Conservation (phyloP, 2,113 vertebrate species). For the Neodontobutis hainanensis region DNA sequence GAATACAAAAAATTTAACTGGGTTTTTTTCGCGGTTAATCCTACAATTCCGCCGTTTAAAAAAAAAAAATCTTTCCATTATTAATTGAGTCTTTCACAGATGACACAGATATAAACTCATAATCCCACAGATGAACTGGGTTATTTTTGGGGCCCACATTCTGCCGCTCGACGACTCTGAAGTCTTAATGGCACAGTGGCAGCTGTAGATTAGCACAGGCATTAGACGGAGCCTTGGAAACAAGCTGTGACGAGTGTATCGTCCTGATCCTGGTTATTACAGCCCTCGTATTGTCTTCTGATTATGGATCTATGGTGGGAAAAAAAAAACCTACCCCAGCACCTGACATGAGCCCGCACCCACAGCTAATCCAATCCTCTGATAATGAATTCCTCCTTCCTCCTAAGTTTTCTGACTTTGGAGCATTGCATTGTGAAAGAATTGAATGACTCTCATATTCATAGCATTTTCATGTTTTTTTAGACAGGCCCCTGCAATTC, state of each 20-base stretch:
- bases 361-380: slow-evolving; percentile 15
- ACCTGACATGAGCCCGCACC: slow-evolving; percentile 24
- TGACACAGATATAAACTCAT: background rate
- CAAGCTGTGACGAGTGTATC: slow-evolving; percentile 26
- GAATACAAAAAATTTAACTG: no score
- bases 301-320: slow-evolving; percentile 27
- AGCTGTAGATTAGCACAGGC: slow-evolving; percentile 28
- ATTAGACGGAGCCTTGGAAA: slow-evolving; percentile 16
- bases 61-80: no score
- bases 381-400: slow-evolving; percentile 27
- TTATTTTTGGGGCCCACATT: slow-evolving; percentile 18
- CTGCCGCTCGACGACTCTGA: slow-evolving; percentile 8
- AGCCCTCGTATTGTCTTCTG: slow-evolving; percentile 10
- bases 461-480: no score
- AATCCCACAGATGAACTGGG: slow-evolving; percentile 4
- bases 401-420: slow-evolving; percentile 12
- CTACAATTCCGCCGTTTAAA: no score
- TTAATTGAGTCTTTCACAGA: background rate
- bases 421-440: no score
- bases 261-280: slow-evolving; percentile 51
- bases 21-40: no score
- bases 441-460: no score
- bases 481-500: no score
- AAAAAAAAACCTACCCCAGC: slow-evolving; percentile 11
- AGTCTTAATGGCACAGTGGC: slow-evolving; percentile 45